These are phyloP conservation scores for Dynastes hyllus DNA, from an alignment of 2,888 invertebrate species.

Conservation along the genomic window DNA sequence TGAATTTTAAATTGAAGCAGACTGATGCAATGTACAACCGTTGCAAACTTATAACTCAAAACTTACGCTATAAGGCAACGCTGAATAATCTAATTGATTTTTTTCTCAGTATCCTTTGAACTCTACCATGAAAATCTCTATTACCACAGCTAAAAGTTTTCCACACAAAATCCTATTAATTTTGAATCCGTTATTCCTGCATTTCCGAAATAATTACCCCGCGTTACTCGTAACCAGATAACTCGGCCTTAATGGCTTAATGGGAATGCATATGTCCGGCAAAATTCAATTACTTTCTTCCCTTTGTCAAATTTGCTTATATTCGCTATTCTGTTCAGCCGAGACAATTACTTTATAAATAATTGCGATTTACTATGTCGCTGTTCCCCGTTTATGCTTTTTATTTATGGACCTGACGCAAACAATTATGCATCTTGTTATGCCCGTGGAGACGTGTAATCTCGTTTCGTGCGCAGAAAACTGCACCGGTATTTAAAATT, in stretches of 20 bases:
- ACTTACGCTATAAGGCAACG: too few species aligned
- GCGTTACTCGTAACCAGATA: conserved; percentile 1
- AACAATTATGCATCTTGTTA: conserved; percentile 1
- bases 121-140: too few species aligned
- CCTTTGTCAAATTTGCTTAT: conserved; percentile 17
- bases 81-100: too few species aligned
- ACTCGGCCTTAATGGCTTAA: conserved; percentile 20
- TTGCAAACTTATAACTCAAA: too few species aligned
- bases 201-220: conserved; percentile 8
- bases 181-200: neutral
- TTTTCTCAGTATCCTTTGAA: too few species aligned
- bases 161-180: neutral
- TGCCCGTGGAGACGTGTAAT: neutral
- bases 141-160: neutral
- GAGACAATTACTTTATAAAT: conserved; percentile 21
- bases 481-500: conserved; percentile 12
- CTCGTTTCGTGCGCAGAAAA: conserved; percentile 2
- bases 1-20: too few species aligned
- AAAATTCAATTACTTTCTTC: conserved; percentile 20
- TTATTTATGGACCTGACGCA: conserved; percentile 21
- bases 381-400: neutral
- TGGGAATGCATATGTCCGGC: neutral
- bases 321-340: conserved; percentile 8
- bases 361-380: neutral
- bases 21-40: too few species aligned